These are phyloP conservation scores for Anolis carolinensis DNA, from an alignment of 2,113 vertebrate species.

Conservation along the genomic window DNA sequence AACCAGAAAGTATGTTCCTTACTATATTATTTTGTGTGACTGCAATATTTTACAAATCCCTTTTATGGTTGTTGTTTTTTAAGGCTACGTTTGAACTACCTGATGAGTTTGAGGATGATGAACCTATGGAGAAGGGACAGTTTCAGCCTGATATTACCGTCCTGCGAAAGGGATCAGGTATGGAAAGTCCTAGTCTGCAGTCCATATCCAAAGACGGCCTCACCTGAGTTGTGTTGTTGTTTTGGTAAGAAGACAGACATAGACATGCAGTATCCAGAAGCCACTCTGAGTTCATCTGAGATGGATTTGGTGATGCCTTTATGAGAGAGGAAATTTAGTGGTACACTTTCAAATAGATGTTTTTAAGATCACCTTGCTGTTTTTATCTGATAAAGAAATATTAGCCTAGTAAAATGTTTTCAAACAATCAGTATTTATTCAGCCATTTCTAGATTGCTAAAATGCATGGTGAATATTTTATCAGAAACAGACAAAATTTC, in stretches of 20 bases:
- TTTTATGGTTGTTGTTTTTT: constrained; percentile 16
- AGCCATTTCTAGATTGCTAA: not conserved
- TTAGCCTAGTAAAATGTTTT: not conserved
- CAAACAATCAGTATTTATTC: not conserved
- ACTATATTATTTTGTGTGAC: not conserved
- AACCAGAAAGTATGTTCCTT: not conserved
- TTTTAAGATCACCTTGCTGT: not conserved
- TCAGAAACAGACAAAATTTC: too few species aligned
- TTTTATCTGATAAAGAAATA: not conserved
- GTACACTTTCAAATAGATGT: not conserved
- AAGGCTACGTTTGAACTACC: constrained; percentile 15
- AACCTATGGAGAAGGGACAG: constrained; percentile 7
- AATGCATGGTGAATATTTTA: not conserved
- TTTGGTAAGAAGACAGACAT: not conserved
- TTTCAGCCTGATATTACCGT: not conserved
- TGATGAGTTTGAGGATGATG: not conserved
- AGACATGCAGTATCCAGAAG: not conserved
- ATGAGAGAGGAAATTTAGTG: not conserved
- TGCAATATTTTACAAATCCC: not conserved
- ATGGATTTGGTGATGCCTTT: not conserved
- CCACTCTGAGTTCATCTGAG: not conserved
- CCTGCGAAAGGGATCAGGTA: constrained; percentile 27
- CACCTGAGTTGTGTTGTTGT: not conserved
- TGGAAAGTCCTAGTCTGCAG: not conserved
- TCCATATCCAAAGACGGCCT: not conserved